A percentile compares a stretch with the other conserved stretches of the same genome.
Evolutionary conservation across 2,888 invertebrate genomes (phyloP).

Genomic region (Fissipunctia ypsillon): DNA sequence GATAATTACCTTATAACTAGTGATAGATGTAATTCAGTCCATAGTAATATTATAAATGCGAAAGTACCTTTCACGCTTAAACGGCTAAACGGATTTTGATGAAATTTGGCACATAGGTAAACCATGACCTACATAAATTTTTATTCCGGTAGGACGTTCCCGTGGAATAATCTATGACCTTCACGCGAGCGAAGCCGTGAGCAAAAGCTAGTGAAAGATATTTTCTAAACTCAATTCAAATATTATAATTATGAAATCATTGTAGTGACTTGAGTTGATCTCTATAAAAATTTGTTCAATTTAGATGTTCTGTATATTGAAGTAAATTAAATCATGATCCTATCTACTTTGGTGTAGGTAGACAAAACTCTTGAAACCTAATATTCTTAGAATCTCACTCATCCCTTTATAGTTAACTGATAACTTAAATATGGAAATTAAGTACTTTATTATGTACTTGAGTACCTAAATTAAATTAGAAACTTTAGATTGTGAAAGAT

Average conservation of each 20-base stretch:
- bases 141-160: not conserved
- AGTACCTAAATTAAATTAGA: slow-evolving; percentile 28
- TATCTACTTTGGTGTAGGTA: not conserved
- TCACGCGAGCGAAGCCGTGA: not conserved
- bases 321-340: not conserved
- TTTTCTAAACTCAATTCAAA: too few relatives aligned
- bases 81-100: not conserved
- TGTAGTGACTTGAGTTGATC: not conserved
- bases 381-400: slow-evolving; percentile 18
- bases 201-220: not conserved
- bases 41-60: too few relatives aligned
- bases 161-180: not conserved
- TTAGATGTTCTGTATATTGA: not conserved
- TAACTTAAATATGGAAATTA: slow-evolving; percentile 39
- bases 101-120: not conserved
- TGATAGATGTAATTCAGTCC: too few relatives aligned
- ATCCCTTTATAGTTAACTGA: not conserved
- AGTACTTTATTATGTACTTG: slow-evolving; percentile 31
- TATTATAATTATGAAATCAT: not conserved
- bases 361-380: slow-evolving; percentile 13
- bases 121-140: not conserved
- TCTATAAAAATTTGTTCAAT: not conserved
- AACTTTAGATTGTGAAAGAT: slow-evolving; percentile 22
- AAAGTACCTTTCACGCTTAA: not conserved
- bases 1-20: too few relatives aligned